Evolutionary conservation across 1,140 invertebrate genomes (phyloP).

Genomic region (Caerostris extrusa): DNA sequence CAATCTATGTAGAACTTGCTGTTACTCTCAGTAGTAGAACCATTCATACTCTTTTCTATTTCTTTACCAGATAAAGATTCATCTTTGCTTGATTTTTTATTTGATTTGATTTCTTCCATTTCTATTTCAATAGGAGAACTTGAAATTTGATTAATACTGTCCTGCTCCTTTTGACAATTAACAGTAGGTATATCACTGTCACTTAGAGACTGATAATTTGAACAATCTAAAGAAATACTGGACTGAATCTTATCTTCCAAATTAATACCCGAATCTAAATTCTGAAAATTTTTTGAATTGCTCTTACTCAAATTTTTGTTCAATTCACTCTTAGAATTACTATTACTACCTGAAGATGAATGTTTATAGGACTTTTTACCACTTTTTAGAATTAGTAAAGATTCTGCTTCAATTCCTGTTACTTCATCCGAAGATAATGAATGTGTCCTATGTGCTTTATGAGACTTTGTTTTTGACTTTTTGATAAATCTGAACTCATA

Average conservation of each 20-base stretch:
- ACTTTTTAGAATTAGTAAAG: conserved; percentile 45
- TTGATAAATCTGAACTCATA: conserved; percentile 79
- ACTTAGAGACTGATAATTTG: conserved; percentile 28
- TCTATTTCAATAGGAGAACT: conserved; percentile 49
- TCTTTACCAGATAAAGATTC: neutral
- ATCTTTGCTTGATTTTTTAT: conserved; percentile 35
- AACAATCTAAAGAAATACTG: neutral
- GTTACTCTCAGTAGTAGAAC: conserved; percentile 18
- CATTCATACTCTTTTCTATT: conserved; percentile 40
- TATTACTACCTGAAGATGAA: neutral
- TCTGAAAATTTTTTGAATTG: neutral
- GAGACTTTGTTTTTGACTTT: conserved; percentile 47
- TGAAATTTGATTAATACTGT: neutral
- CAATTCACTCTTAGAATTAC: neutral
- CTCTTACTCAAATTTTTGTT: neutral
- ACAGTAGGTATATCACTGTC: conserved; percentile 37
- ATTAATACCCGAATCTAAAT: neutral
- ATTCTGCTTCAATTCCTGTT: conserved; percentile 34
- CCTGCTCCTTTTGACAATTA: neutral
- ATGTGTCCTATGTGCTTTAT: conserved; percentile 63
- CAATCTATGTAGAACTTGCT: conserved; percentile 73
- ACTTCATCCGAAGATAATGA: conserved; percentile 66
- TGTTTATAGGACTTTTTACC: conserved; percentile 44
- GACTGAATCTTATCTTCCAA: neutral
- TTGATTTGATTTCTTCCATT: conserved; percentile 64